These are phyloP conservation scores for Eulemur mongoz DNA, from an alignment of 2,797 vertebrate genomes.

Conservation along the genomic window DNA sequence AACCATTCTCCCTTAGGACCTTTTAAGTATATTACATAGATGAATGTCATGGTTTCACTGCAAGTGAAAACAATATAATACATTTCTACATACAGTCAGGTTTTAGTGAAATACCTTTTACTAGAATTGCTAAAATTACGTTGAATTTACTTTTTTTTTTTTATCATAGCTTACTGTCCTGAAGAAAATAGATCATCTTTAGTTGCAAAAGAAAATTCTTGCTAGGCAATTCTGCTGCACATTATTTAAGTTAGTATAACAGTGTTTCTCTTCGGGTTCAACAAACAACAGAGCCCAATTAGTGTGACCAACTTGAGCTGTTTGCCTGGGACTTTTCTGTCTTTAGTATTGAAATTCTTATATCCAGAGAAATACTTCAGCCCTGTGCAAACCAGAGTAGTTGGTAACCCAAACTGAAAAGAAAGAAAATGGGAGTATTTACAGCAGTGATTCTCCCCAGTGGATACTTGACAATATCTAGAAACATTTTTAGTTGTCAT, in stretches of 20 bases:
- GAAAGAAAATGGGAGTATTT: background rate
- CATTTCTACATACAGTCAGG: slow-evolving; percentile 63
- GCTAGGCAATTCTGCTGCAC: slow-evolving; percentile 25
- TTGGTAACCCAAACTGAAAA: background rate
- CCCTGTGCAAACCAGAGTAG: background rate
- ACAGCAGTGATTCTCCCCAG: background rate
- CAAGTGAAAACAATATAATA: slow-evolving; percentile 46
- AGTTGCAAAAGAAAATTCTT: slow-evolving; percentile 60
- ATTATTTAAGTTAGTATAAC: slow-evolving; percentile 65
- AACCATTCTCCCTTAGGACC: background rate
- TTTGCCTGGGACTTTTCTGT: background rate
- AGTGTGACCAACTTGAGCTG: background rate
- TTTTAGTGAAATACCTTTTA: slow-evolving; percentile 59
- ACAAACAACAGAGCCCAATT: background rate
- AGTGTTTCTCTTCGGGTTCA: background rate
- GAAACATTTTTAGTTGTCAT: background rate
- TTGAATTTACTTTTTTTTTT: slow-evolving; percentile 40
- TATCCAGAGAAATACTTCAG: background rate
- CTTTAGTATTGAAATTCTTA: background rate
- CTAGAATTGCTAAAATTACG: slow-evolving; percentile 73
- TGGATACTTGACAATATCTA: background rate
- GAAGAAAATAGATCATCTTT: slow-evolving; percentile 66
- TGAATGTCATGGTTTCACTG: slow-evolving; percentile 14
- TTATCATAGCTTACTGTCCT: slow-evolving; percentile 52
- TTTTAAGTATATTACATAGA: slow-evolving; percentile 52